phyloP scores from a whole-genome alignment of 2,888 invertebrate genomes.

The Drosophila anomelani region DNA sequence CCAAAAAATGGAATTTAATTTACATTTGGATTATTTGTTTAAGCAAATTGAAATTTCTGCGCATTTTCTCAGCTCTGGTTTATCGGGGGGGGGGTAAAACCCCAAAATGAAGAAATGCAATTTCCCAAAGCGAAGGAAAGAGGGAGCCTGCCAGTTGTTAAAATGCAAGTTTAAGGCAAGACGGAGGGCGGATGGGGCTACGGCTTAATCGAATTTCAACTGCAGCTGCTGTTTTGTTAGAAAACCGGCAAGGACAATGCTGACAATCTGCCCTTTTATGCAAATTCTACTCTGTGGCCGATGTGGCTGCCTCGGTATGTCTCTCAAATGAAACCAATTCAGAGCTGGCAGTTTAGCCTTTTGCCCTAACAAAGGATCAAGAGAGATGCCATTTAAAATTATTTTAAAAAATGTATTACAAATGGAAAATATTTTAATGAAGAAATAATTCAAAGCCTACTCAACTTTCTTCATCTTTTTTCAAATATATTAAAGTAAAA shows the following conservation, averaged over 20 bases:
- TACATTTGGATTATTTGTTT: slow-evolving; percentile 10
- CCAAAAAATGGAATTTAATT: background rate
- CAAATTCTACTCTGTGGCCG: slow-evolving; percentile 69
- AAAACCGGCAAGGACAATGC: slow-evolving; percentile 58
- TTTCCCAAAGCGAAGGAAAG: slow-evolving; percentile 3
- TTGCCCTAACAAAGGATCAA: background rate
- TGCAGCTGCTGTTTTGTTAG: slow-evolving; percentile 32
- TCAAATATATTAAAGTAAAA: background rate
- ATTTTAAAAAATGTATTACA: no score
- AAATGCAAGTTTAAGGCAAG: slow-evolving; percentile 31
- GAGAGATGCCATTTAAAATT: background rate
- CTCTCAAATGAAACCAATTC: slow-evolving; percentile 2
- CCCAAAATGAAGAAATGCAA: slow-evolving; percentile 24
- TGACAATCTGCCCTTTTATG: slow-evolving; percentile 60
- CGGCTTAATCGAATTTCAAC: slow-evolving; percentile 63
- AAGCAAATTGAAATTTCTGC: slow-evolving; percentile 8
- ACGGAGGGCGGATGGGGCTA: background rate
- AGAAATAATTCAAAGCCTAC: background rate
- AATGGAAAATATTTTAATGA: background rate
- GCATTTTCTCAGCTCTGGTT: slow-evolving; percentile 2
- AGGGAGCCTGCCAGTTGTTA: slow-evolving; percentile 15
- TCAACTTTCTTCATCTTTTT: background rate
- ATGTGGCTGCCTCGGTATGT: slow-evolving; percentile 41
- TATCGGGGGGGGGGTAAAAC: background rate
- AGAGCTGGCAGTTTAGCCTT: slow-evolving; percentile 3